Percentiles rank a stretch among this genome's conserved stretches.
These are phyloP conservation scores for Myrmecophaga tridactyla DNA, from an alignment of 2,113 vertebrate genomes.

Conservation along the genomic window DNA sequence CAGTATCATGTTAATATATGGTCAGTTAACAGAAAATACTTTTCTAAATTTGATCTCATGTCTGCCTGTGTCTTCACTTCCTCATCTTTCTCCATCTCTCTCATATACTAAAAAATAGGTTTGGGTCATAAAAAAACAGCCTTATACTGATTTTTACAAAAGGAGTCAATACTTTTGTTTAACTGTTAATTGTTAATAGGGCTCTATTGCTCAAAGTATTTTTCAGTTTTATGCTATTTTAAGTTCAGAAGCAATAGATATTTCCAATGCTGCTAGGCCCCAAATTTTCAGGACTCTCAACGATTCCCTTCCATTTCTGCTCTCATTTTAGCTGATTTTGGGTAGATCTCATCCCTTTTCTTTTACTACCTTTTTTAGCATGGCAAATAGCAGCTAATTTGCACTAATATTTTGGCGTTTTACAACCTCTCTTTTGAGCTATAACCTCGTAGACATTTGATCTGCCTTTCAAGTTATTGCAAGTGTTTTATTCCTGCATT, in stretches of 20 bases:
- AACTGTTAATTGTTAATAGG: neutral
- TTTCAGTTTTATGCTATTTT: neutral
- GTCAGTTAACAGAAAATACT: neutral
- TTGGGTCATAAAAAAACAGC: neutral
- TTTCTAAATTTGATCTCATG: neutral
- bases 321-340: neutral
- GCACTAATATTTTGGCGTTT: neutral
- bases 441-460: neutral
- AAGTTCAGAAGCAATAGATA: neutral
- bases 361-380: neutral
- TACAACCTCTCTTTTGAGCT: neutral
- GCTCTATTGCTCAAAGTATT: neutral
- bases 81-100: neutral
- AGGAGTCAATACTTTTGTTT: neutral
- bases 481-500: neutral
- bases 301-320: neutral
- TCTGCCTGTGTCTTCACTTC: neutral
- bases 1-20: neutral
- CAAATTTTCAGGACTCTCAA: neutral
- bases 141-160: neutral
- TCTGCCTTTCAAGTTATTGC: neutral
- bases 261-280: neutral
- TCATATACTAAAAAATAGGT: no score
- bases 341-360: neutral
- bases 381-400: neutral